These are phyloP conservation scores for Chamaetylas fuelleborni DNA, from an alignment of 2,113 vertebrate species.

Conservation along the genomic window DNA sequence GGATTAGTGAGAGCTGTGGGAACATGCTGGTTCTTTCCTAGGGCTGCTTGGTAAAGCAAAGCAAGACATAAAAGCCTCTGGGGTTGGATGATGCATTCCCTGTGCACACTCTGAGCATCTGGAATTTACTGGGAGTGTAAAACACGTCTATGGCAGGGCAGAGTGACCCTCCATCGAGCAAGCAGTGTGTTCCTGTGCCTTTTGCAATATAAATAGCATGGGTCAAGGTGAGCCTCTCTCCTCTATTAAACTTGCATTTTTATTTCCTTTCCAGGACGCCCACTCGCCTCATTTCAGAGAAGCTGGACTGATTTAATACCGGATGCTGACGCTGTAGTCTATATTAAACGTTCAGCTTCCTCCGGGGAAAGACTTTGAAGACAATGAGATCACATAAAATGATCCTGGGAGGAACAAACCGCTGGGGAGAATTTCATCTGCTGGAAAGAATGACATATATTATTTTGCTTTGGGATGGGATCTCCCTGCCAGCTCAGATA, in stretches of 20 bases:
- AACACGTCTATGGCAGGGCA: neutral
- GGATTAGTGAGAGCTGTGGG: neutral
- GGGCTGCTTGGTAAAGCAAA: neutral
- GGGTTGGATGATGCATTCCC: neutral
- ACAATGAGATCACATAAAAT: constrained; percentile 2
- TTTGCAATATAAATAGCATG: neutral
- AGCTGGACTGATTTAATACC: constrained; percentile 79
- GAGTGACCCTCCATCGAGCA: neutral
- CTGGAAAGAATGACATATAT: constrained; percentile 22
- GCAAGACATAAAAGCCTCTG: neutral
- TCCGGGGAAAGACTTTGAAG: constrained; percentile 40
- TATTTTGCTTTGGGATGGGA: constrained; percentile 45
- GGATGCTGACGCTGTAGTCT: constrained; percentile 78
- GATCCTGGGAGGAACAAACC: constrained; percentile 26
- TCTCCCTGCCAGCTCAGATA: constrained; percentile 9
- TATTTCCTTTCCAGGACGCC: constrained; percentile 77
- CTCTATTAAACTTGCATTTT: neutral
- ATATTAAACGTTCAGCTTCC: constrained; percentile 77
- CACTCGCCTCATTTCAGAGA: constrained; percentile 82
- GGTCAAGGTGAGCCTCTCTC: neutral
- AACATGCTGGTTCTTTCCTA: neutral
- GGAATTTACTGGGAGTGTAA: neutral
- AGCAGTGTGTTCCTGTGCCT: neutral
- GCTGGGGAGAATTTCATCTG: constrained; percentile 15
- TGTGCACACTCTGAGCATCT: neutral